Base-by-base conservation (phyloP, 2,113 vertebrate species). In the Chloebia gouldiae region DNA sequence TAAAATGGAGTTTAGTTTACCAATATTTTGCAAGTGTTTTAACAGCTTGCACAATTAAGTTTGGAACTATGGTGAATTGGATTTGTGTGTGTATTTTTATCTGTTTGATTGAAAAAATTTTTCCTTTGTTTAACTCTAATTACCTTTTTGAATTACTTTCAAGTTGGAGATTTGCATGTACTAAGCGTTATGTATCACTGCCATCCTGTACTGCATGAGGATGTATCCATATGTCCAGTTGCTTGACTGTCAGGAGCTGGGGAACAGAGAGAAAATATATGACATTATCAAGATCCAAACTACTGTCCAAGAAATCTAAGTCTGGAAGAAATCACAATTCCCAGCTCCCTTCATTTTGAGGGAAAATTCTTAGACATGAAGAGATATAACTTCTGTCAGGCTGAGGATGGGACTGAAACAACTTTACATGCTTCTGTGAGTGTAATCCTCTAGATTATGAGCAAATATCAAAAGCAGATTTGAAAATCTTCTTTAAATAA, bases 21-120 rank as follows among this genome's bases (percentile, higher is more conserved):
- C 92, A 93, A 94, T 96, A 90, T 96, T 96, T 97, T 94, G 81
- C 54, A 95, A 95, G 90, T 87, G 90, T 94, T 95, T 92, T 91
- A 97, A 93, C 87, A 94, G 88, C 84, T 97, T 95, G 75, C 37
- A 78, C 86, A 92, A 93, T 95, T 93, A 96, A 86, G 66, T 95
- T 92, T 94, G 84, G 53, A 88, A 92, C 72, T 84, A 60, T 61
- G 27, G 63, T 79, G 91, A 87, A 87, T 53, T 93, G 66, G 70
- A 90, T 85, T 47, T 93, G 44, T 91, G 30, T 71, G 82, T 76
- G 35, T 66, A 44, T 83, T 94, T 88, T 86, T 73, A 72, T 84
- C 77, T 56, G 28, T 79, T 91, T 95, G 91, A 96, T 35, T 95
- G 95, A 92, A 81, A 85, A 83, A 71, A 22, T 79, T 73, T 93